A percentile compares a stretch with the other conserved stretches of the same genome.
Evolutionary conservation across 2,888 invertebrate species (phyloP).

Genomic region (Drosophila subquinaria): DNA sequence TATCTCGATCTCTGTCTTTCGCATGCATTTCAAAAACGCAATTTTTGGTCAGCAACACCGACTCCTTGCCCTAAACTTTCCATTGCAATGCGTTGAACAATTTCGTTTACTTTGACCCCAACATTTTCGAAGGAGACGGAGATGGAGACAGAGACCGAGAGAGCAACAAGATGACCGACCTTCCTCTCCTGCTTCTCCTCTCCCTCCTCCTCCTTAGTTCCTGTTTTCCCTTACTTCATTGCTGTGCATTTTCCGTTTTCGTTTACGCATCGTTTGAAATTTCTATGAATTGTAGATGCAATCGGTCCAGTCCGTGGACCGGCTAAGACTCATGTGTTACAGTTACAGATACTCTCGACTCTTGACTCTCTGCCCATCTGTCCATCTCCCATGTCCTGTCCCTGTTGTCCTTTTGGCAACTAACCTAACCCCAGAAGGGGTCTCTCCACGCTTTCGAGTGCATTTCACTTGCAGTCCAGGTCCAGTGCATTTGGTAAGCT

Average conservation of each 20-base stretch:
- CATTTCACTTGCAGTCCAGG: slow-evolving; percentile 72
- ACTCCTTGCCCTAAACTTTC: slow-evolving; percentile 44
- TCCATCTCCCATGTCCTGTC: background rate
- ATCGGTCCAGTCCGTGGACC: slow-evolving; percentile 77
- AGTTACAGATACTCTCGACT: slow-evolving; percentile 47
- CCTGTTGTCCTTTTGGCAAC: background rate
- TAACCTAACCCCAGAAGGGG: background rate
- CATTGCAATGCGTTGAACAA: slow-evolving; percentile 67
- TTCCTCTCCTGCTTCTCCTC: background rate
- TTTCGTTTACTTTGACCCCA: slow-evolving; percentile 65
- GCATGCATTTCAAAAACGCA: slow-evolving; percentile 74
- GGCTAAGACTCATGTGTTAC: slow-evolving; percentile 79
- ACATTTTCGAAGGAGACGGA: slow-evolving; percentile 7
- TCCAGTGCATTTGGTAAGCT: slow-evolving; percentile 77
- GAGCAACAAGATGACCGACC: slow-evolving; percentile 4
- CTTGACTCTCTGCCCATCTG: background rate
- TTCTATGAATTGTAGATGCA: slow-evolving; percentile 85
- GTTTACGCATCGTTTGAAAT: slow-evolving; percentile 83
- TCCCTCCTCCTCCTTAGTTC: background rate
- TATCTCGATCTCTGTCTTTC: slow-evolving; percentile 6
- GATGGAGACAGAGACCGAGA: no score
- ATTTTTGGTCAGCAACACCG: slow-evolving; percentile 59
- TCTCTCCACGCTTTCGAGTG: slow-evolving; percentile 50
- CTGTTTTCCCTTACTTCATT: slow-evolving; percentile 16
- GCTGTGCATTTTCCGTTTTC: slow-evolving; percentile 79